phyloP scores from a whole-genome alignment of 2,113 vertebrate genomes.

The Poecile atricapillus region DNA sequence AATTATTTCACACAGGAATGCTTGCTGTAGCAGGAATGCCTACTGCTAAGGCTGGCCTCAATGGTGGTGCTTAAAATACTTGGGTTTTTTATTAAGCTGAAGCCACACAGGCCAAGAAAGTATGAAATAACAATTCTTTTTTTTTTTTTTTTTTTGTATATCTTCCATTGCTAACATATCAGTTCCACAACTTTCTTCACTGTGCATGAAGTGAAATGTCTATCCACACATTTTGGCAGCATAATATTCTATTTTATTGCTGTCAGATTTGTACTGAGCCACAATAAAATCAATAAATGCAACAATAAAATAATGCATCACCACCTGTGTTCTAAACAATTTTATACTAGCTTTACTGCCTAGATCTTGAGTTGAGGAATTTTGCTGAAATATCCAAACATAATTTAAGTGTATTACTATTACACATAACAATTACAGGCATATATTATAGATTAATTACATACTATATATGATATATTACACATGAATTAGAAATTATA shows the following conservation, averaged over 20 bases:
- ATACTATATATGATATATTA: neutral
- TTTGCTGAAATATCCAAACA: neutral
- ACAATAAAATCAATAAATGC: slow-evolving; percentile 37
- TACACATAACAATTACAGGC: neutral
- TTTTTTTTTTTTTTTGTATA: neutral
- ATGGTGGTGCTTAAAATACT: neutral
- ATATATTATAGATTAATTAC: neutral
- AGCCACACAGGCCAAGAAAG: neutral
- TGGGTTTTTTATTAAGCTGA: neutral
- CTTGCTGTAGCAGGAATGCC: neutral
- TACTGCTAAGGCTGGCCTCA: neutral
- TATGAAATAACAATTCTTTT: neutral
- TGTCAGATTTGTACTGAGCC: neutral
- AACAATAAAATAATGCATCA: slow-evolving; percentile 29
- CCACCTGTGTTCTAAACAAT: neutral
- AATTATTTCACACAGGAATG: neutral
- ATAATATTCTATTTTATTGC: neutral
- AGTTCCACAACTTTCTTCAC: neutral
- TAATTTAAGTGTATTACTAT: neutral
- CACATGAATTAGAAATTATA: neutral
- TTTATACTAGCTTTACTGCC: neutral
- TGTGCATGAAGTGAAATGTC: neutral
- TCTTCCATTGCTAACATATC: neutral
- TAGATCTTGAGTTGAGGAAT: neutral
- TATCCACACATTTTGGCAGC: neutral